Percentiles rank a stretch among this genome's conserved stretches.
phyloP scores from a whole-genome alignment of 2,113 vertebrate genomes.

The Felis chaus region DNA sequence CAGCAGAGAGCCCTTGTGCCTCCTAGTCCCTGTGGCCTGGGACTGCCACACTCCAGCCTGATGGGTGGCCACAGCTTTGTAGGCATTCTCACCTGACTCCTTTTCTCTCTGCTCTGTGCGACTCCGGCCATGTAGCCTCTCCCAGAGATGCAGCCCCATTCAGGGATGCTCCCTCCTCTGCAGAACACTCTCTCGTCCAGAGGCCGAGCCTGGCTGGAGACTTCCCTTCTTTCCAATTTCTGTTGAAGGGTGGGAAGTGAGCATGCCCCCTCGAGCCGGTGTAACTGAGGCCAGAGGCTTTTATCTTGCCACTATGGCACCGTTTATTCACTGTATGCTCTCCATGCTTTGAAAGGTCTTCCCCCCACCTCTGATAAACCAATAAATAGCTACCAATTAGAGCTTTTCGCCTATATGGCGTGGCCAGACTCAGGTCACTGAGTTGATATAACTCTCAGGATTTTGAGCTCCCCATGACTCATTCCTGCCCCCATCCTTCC shows the following conservation, averaged over 20 bases:
- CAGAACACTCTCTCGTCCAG: neutral
- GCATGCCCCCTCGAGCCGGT: accelerated
- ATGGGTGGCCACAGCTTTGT: neutral
- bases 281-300: neutral
- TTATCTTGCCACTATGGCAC: neutral
- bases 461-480: neutral
- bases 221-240: neutral
- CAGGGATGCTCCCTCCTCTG: neutral
- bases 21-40: neutral
- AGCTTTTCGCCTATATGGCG: neutral
- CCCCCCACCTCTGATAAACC: no score
- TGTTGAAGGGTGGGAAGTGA: neutral
- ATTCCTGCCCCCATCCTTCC: neutral
- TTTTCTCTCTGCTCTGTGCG: neutral
- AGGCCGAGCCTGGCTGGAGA: neutral
- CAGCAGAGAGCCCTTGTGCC: neutral
- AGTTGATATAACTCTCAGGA: neutral
- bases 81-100: neutral
- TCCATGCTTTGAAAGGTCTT: neutral
- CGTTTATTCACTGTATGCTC: neutral
- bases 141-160: neutral
- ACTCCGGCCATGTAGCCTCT: neutral
- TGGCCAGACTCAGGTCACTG: neutral
- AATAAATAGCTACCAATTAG: neutral
- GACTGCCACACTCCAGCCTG: neutral